Percentiles rank a stretch among this genome's conserved stretches.
These are phyloP conservation scores for Phyllotreta striolata DNA, from an alignment of 2,888 invertebrate species.

Conservation along the genomic window DNA sequence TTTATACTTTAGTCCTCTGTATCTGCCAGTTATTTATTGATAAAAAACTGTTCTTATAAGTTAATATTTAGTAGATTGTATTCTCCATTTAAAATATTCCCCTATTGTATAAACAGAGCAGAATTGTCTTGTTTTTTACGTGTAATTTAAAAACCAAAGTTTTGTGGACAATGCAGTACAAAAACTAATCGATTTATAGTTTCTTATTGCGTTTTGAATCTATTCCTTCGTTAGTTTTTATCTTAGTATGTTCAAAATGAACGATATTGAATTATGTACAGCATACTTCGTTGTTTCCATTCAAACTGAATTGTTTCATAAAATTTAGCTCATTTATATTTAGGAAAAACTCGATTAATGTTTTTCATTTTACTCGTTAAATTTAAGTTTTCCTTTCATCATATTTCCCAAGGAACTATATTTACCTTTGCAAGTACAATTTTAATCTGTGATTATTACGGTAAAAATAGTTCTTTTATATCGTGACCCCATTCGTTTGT, in stretches of 20 bases:
- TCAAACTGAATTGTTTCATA: neutral
- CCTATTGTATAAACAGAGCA: slow-evolving; percentile 61
- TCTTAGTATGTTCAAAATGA: slow-evolving; percentile 46
- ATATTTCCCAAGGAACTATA: neutral
- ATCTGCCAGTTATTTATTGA: slow-evolving; percentile 45
- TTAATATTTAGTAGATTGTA: slow-evolving; percentile 52
- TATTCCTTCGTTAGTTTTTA: slow-evolving; percentile 18
- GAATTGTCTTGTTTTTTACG: slow-evolving; percentile 56
- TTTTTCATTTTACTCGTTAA: too few species aligned
- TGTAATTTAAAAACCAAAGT: slow-evolving; percentile 51
- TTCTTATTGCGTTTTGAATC: neutral
- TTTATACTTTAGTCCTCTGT: slow-evolving; percentile 39
- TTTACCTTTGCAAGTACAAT: slow-evolving; percentile 20
- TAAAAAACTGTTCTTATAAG: slow-evolving; percentile 44
- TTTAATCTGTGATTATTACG: slow-evolving; percentile 15
- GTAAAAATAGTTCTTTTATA: slow-evolving; percentile 30
- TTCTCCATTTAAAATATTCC: slow-evolving; percentile 40
- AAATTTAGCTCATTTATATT: neutral
- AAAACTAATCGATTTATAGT: slow-evolving; percentile 10
- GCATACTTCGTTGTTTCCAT: slow-evolving; percentile 8
- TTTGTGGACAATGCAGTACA: slow-evolving; percentile 35
- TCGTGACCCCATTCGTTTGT: neutral
- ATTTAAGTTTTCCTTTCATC: too few species aligned
- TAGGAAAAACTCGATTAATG: too few species aligned
- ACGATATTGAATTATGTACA: slow-evolving; percentile 40